A percentile compares a stretch with the other conserved stretches of the same genome.
These are phyloP conservation scores for Poecilia velifera DNA, from an alignment of 2,797 vertebrate genomes.

Conservation along the genomic window DNA sequence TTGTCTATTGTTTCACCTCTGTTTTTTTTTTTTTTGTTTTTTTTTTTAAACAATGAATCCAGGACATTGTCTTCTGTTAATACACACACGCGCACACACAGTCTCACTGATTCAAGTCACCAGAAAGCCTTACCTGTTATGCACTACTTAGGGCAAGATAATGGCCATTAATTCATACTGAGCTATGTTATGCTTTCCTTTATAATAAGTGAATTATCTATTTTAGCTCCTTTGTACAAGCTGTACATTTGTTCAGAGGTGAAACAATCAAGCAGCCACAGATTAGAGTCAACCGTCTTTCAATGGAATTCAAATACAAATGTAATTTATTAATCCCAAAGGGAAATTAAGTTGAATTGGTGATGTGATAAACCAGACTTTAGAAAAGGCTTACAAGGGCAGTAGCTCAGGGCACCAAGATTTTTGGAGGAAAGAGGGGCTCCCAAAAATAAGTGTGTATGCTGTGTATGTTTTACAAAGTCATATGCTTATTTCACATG, in stretches of 20 bases:
- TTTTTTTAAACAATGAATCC: constrained; percentile 48
- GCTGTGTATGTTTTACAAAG: too few species aligned
- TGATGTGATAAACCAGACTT: too few species aligned
- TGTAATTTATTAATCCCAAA: too few species aligned
- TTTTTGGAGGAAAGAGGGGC: too few species aligned
- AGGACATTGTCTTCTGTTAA: constrained; percentile 56
- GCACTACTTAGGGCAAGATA: constrained; percentile 14
- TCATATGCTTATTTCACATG: too few species aligned
- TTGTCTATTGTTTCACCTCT: constrained; percentile 56
- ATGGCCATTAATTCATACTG: constrained; percentile 18
- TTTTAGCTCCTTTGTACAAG: constrained; percentile 2
- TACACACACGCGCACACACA: background rate
- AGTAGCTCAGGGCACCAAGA: too few species aligned
- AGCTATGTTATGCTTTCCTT: constrained; percentile 17
- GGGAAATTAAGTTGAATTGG: too few species aligned
- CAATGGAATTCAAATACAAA: background rate
- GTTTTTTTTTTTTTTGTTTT: constrained; percentile 7
- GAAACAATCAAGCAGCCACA: background rate
- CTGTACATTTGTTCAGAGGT: constrained; percentile 14
- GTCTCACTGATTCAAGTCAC: constrained; percentile 37
- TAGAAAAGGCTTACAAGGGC: too few species aligned
- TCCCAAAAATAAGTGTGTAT: too few species aligned
- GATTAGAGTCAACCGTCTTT: background rate
- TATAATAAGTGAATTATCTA: constrained; percentile 23
- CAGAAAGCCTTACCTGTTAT: constrained; percentile 27